A percentile compares a stretch with the other conserved stretches of the same genome.
phyloP scores from a whole-genome alignment of 2,113 vertebrate genomes.

The Rhagologus leucostigma region DNA sequence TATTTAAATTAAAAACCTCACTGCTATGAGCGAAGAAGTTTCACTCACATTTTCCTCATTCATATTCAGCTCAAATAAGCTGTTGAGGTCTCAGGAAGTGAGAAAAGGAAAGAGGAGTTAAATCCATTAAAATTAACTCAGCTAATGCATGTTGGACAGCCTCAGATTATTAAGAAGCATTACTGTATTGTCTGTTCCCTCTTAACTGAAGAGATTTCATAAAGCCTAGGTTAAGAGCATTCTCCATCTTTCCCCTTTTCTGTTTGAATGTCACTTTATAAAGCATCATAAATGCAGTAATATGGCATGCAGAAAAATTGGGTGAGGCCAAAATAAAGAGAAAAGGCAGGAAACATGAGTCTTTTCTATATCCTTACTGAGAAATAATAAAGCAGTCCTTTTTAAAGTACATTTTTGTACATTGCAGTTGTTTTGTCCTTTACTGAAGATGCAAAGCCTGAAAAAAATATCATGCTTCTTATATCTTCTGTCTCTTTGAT shows the following conservation, averaged over 20 bases:
- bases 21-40: background rate
- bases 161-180: background rate
- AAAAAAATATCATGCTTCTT: background rate
- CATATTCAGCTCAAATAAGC: background rate
- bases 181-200: background rate
- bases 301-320: background rate
- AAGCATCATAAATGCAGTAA: background rate
- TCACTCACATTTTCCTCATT: background rate
- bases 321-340: background rate
- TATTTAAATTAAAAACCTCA: background rate
- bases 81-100: background rate
- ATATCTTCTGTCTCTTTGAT: background rate
- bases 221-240: background rate
- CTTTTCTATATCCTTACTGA: background rate
- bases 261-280: background rate
- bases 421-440: constrained; percentile 21
- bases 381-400: background rate
- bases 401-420: background rate
- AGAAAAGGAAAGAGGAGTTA: background rate
- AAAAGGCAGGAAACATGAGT: background rate
- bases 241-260: background rate
- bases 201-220: constrained; percentile 7
- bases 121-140: background rate
- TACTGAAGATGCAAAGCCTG: background rate
- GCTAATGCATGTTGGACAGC: background rate